Evolutionary conservation across 1,140 invertebrate genomes (phyloP).

Genomic region (Drosophila gunungcola): DNA sequence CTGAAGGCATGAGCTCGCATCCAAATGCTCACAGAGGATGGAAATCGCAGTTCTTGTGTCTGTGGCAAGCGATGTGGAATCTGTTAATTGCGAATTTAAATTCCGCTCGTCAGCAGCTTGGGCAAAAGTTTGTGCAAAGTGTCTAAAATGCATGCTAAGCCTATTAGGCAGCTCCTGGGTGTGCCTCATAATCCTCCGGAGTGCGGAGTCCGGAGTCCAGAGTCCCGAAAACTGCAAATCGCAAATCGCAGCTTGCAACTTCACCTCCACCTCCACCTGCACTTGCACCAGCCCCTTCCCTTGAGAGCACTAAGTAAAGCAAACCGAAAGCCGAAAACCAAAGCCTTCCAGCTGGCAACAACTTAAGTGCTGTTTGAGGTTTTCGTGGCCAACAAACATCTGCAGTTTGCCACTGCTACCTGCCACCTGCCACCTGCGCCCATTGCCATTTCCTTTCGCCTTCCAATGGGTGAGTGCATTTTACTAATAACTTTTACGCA

Average conservation of each 20-base stretch:
- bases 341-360: conserved; percentile 66
- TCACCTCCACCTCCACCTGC: too few relatives aligned
- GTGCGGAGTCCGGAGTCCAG: too few relatives aligned
- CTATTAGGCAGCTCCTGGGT: conserved; percentile 35
- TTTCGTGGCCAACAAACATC: conserved; percentile 64
- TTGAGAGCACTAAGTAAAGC: conserved; percentile 26
- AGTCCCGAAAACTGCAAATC: conserved; percentile 11
- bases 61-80: conserved; percentile 25
- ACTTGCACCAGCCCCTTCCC: too few relatives aligned
- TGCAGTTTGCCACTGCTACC: not conserved
- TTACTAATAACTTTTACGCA: conserved; percentile 81
- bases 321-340: conserved; percentile 44
- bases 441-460: not conserved
- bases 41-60: not conserved
- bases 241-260: not conserved
- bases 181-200: conserved; percentile 19
- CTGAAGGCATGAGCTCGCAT: conserved; percentile 12
- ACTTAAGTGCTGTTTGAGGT: conserved; percentile 80
- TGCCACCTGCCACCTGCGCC: not conserved
- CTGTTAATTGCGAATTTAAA: conserved; percentile 28
- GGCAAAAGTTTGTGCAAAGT: conserved; percentile 27
- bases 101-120: conserved; percentile 27
- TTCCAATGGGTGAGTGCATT: conserved; percentile 61
- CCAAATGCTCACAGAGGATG: conserved; percentile 5
- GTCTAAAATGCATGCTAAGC: conserved; percentile 58